Evolutionary conservation across 2,113 vertebrate species (phyloP), one percentile per base, ranked within the genome.

Genomic region (Nestor notabilis): DNA sequence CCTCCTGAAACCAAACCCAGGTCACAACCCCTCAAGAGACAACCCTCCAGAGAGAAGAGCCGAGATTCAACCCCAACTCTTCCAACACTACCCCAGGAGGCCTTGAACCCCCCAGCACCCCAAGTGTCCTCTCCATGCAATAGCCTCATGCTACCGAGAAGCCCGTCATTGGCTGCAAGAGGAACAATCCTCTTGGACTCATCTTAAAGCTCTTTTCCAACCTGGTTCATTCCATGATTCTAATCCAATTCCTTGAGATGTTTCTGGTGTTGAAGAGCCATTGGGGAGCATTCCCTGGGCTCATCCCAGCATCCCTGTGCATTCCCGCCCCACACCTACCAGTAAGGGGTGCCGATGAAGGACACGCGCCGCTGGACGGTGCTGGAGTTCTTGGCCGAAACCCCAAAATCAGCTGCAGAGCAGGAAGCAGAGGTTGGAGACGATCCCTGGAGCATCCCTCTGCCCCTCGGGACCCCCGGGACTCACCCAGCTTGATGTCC

Each of bases 261-360:
- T 10, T 89, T 23, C 66, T 5, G 7, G 37, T 41, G 31, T 25
- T 1, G 1, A 55, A 44, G 56, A 71, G 50, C 58, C 0, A 0
- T 13, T 12, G 55, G 17, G 0, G 19, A 66, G 69, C 56, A 49
- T 4, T 58, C 6, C 14, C 15, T 4, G 56, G 24, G 44, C 11
- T 56, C 44, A 41, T 16, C 44, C 56, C 13, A 0, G 60, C 43
- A 11, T 4, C 66, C 66, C 41, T 19, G 3, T 10, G 58, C 23
- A 11, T 53, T 27, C 12, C 91, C 12, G 23, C 37, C n/a, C 33
- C 47, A 39, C 19, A 66, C 97, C 78, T 64, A 98, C 98, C 98
- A 98, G 75, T 98, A 98, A 0, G 98, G 98, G 4, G 98, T 98
- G 65, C 98, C 98, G 2, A 98, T 98, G 83, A 98, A 98, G 25